phyloP scores from a whole-genome alignment of 2,888 invertebrate genomes.

The Drosophila rellima region DNA sequence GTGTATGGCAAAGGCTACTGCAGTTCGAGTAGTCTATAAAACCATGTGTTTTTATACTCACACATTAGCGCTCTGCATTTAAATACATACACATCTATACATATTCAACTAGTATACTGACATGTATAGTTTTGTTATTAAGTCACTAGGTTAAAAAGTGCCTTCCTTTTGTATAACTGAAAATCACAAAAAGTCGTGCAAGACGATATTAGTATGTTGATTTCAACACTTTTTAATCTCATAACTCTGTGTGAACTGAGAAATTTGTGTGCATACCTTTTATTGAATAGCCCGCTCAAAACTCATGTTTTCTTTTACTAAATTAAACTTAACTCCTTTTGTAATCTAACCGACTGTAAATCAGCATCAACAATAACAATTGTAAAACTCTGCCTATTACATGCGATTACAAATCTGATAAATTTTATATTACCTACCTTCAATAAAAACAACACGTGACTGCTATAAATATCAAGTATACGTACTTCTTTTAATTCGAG shows the following conservation, averaged over 20 bases:
- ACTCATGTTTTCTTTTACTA: conserved; percentile 42
- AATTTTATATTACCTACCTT: conserved; percentile 16
- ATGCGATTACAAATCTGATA: conserved; percentile 21
- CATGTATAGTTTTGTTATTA: conserved; percentile 56
- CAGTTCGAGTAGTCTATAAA: conserved; percentile 24
- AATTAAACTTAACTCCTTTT: conserved; percentile 45
- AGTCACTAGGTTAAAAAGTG: conserved; percentile 70
- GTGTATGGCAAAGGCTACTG: conserved; percentile 19
- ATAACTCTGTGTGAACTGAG: conserved; percentile 19
- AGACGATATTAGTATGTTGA: conserved; percentile 14
- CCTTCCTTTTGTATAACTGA: conserved; percentile 55
- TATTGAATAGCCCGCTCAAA: conserved; percentile 7
- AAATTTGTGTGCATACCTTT: conserved; percentile 37
- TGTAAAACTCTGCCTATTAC: conserved; percentile 15
- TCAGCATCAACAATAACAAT: background rate
- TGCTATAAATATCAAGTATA: conserved; percentile 14
- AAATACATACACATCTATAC: conserved; percentile 16
- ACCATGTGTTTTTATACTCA: conserved; percentile 47
- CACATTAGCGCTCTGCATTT: conserved; percentile 23
- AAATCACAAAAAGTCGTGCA: conserved; percentile 7
- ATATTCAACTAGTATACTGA: conserved; percentile 9
- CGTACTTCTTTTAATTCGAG: background rate
- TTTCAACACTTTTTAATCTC: conserved; percentile 31
- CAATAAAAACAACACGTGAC: conserved; percentile 43
- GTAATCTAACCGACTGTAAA: conserved; percentile 13